phyloP scores from a whole-genome alignment of 2,113 vertebrate species.

The Colinus virginianus region DNA sequence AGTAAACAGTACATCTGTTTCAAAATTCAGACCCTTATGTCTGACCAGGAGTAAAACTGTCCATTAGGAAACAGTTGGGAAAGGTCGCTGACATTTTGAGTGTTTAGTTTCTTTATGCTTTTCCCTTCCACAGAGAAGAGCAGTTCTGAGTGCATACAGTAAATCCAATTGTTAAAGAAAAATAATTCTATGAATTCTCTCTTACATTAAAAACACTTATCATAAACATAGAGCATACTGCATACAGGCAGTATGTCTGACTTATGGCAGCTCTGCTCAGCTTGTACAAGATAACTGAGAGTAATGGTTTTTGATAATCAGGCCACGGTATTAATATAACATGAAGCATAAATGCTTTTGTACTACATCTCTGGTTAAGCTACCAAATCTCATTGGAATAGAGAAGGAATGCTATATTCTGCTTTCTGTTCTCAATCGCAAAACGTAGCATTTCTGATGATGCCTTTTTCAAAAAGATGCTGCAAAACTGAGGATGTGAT shows the following conservation, averaged over 20 bases:
- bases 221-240: slow-evolving; percentile 71
- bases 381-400: slow-evolving; percentile 83
- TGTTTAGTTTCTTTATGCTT: slow-evolving; percentile 63
- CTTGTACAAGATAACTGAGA: slow-evolving; percentile 81
- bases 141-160: slow-evolving; percentile 67
- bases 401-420: slow-evolving; percentile 69
- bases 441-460: slow-evolving; percentile 55
- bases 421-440: slow-evolving; percentile 64
- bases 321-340: slow-evolving; percentile 85
- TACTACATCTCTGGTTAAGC: slow-evolving; percentile 76
- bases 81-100: slow-evolving; percentile 64
- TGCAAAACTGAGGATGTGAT: neutral
- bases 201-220: slow-evolving; percentile 77
- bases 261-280: slow-evolving; percentile 77
- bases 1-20: slow-evolving; percentile 64
- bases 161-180: slow-evolving; percentile 76
- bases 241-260: slow-evolving; percentile 77
- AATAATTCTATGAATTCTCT: slow-evolving; percentile 78
- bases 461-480: neutral
- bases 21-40: slow-evolving; percentile 63
- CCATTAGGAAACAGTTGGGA: slow-evolving; percentile 52
- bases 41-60: slow-evolving; percentile 75
- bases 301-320: slow-evolving; percentile 86
- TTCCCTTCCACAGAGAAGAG: slow-evolving; percentile 38
- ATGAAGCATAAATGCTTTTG: slow-evolving; percentile 82